phyloP scores from a whole-genome alignment of 1,140 invertebrate species.

The Neoseiulus cucumeris region DNA sequence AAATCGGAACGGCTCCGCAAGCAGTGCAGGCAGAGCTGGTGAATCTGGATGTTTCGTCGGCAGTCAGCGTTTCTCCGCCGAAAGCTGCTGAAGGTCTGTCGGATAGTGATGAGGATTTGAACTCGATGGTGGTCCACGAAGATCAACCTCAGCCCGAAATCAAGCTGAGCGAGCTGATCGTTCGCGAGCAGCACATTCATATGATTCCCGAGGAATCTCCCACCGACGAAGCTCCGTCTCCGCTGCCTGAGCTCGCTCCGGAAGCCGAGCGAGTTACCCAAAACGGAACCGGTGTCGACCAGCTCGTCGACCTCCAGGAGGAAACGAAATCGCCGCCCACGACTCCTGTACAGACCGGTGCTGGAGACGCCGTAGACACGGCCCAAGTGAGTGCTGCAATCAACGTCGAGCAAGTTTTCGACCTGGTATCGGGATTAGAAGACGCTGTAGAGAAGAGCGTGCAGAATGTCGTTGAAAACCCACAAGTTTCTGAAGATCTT shows the following conservation, averaged over 20 bases:
- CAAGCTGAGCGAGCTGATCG: slow-evolving; percentile 7
- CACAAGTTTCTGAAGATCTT: not conserved
- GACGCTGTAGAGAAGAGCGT: no score
- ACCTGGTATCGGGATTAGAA: no score
- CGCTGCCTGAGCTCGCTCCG: not conserved
- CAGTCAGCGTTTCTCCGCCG: not conserved
- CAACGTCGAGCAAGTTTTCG: no score
- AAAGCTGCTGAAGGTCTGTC: not conserved
- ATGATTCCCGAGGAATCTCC: slow-evolving; percentile 1
- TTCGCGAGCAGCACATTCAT: not conserved
- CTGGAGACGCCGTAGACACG: not conserved
- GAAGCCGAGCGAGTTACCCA: no score
- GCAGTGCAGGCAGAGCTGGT: not conserved
- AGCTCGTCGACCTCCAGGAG: no score
- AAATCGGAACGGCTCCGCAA: not conserved
- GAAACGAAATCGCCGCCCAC: not conserved
- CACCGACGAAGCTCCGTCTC: not conserved
- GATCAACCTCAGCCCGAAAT: not conserved
- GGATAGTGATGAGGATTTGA: not conserved
- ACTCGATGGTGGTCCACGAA: slow-evolving; percentile 6
- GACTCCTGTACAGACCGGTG: not conserved
- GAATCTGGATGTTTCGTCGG: not conserved
- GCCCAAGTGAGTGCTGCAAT: no score
- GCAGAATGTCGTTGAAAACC: no score
- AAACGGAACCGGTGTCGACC: no score